phyloP scores from a whole-genome alignment of 2,888 invertebrate genomes.

The Nycteola revayana region DNA sequence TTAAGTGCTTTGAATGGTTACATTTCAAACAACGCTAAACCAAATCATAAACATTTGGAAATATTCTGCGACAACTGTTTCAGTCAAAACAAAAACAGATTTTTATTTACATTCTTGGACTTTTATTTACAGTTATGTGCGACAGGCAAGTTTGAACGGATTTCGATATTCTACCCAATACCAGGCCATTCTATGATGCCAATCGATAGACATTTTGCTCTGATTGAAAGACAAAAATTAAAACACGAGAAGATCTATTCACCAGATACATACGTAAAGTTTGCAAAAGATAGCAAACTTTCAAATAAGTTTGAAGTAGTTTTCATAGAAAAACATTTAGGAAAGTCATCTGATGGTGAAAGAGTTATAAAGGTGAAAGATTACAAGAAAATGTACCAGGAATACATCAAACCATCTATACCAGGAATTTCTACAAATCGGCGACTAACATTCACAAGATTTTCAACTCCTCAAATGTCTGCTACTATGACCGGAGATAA shows the following conservation, averaged over 20 bases:
- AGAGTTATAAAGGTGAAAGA: conserved; percentile 6
- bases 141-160: conserved; percentile 14
- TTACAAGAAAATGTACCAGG: conserved; percentile 3
- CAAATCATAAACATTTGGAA: conserved; percentile 1
- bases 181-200: conserved; percentile 35
- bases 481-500: too few relatives aligned
- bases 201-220: conserved; percentile 30
- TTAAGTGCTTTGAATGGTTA: conserved; percentile 5
- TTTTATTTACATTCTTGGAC: conserved; percentile 17
- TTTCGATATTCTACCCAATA: conserved; percentile 21
- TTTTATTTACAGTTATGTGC: conserved; percentile 22
- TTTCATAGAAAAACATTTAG: conserved; percentile 6
- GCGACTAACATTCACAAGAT: background rate
- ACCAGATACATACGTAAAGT: conserved; percentile 6
- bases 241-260: conserved; percentile 12
- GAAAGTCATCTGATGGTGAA: background rate
- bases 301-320: conserved; percentile 6
- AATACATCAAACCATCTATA: background rate
- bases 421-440: conserved; percentile 1
- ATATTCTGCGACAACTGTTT: conserved; percentile 3
- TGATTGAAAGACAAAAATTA: conserved; percentile 14
- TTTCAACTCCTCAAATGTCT: too few relatives aligned
- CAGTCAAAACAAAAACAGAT: conserved; percentile 17
- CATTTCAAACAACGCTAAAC: background rate
- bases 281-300: conserved; percentile 4